Base-by-base conservation (phyloP, 2,113 vertebrate species). In the Azemiops feae region DNA sequence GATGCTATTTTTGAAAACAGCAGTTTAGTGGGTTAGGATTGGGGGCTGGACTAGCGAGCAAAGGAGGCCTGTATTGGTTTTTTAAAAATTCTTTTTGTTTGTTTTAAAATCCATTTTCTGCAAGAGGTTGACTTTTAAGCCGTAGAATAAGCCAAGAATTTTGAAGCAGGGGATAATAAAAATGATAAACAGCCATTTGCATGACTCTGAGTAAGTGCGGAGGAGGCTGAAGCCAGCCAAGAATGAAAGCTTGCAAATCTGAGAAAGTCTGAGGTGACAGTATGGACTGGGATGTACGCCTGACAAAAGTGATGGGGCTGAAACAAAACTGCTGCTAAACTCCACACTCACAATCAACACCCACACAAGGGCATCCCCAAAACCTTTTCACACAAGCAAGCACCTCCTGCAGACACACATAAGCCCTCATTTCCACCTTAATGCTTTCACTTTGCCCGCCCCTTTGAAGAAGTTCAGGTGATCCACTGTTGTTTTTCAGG, bases 371-470 rank as follows among this genome's bases (percentile, higher is more conserved):
- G 50, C 9, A 85, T 39, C 90, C 91, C 87, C 55, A 87, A 74
- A 50, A 92, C 90, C 45, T 88, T 93, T 3, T 89, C 54, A 34
- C 12, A 86, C 0, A 34, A 93, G 18, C 74, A 81, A 81, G 93
- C 94, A 94, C 96, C 96, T 97, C 96, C 81, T 93, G 92, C 94
- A 93, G 93, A 95, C 96, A 96, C 95, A 92, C 97, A 92, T n/a
- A 90, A 98, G 96, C 95, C 98, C 96, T 98, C 96, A 97, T 98
- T 98, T 98, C 97, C 98, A 98, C 98, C 97, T 97, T 97, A 97
- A 97, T 97, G 97, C 97, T 93, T 96, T 94, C 92, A 27, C 93
- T 91, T 87, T 89, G 91, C 96, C 94, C 96, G 89, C 85, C 81
- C 93, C 92, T 96, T 94, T 92, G 96, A 96, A 97, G 98, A 97